These are phyloP conservation scores for Drosophila niveifrons DNA, from an alignment of 2,888 invertebrate species.

Conservation along the genomic window DNA sequence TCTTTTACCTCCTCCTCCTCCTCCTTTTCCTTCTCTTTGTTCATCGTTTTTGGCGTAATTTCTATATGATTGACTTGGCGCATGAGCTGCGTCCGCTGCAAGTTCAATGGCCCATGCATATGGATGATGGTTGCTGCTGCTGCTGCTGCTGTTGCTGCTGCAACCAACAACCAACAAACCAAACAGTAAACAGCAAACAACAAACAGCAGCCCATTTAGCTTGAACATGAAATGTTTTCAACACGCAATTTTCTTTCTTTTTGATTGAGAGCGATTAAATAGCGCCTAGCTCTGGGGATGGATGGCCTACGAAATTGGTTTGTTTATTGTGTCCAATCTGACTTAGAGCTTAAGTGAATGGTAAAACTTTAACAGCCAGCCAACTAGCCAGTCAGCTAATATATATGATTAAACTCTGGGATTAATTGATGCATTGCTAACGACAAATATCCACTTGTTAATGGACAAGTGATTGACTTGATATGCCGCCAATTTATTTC, in stretches of 20 bases:
- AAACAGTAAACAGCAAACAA: too few relatives aligned
- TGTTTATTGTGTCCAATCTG: slow-evolving; percentile 6
- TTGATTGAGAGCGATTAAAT: slow-evolving; percentile 30
- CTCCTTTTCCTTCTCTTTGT: slow-evolving; percentile 1
- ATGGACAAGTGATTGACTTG: slow-evolving; percentile 16
- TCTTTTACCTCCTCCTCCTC: not conserved
- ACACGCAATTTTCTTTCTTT: slow-evolving; percentile 63
- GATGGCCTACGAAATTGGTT: slow-evolving; percentile 9
- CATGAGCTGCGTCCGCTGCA: slow-evolving; percentile 40
- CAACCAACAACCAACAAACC: not conserved
- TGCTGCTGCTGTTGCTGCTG: not conserved
- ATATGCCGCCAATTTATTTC: not conserved
- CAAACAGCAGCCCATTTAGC: slow-evolving; percentile 17
- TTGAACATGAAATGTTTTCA: slow-evolving; percentile 58
- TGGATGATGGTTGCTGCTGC: slow-evolving; percentile 9
- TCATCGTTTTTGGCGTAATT: slow-evolving; percentile 32
- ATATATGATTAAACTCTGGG: slow-evolving; percentile 1
- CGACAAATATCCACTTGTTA: slow-evolving; percentile 7
- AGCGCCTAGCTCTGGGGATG: slow-evolving; percentile 22
- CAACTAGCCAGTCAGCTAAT: not conserved
- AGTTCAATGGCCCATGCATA: slow-evolving; percentile 53
- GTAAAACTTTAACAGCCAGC: not conserved
- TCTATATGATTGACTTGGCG: slow-evolving; percentile 53
- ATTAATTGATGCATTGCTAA: slow-evolving; percentile 8
- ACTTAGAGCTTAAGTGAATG: slow-evolving; percentile 16